Evolutionary conservation across 2,888 invertebrate species (phyloP).

Genomic region (Halocaridina rubra): DNA sequence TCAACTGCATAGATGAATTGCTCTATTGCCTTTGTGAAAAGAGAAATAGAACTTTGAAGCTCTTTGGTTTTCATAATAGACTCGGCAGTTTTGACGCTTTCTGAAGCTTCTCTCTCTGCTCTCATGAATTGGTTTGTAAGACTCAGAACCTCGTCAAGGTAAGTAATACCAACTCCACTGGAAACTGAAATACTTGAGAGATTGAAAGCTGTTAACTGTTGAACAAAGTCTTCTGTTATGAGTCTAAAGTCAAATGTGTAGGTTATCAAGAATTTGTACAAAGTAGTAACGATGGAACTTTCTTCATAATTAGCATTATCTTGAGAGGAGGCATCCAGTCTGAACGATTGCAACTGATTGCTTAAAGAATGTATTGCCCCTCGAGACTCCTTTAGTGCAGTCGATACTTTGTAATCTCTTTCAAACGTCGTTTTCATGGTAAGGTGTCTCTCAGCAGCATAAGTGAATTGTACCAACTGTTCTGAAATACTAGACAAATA

Average conservation of each 20-base stretch:
- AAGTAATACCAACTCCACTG: not conserved
- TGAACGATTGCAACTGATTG: not conserved
- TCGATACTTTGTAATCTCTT: not conserved
- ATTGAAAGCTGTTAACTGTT: not conserved
- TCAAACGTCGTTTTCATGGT: not conserved
- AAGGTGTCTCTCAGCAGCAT: not conserved
- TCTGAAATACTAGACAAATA: not conserved
- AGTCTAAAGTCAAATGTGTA: not conserved
- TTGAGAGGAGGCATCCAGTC: not conserved
- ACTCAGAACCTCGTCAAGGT: not conserved
- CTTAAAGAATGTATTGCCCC: not conserved
- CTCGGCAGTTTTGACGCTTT: not conserved
- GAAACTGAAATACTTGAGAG: not conserved
- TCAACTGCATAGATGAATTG: not conserved
- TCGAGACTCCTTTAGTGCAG: not conserved
- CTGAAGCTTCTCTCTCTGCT: not conserved
- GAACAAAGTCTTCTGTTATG: not conserved
- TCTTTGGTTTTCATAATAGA: not conserved
- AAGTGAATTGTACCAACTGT: not conserved
- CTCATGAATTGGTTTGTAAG: not conserved
- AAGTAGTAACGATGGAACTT: not conserved
- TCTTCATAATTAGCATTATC: not conserved
- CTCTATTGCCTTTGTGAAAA: not conserved
- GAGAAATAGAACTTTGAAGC: not conserved
- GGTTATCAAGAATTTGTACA: not conserved